Conservation (phyloP, 2,113 vertebrate genomes). For the Mastomys natalensis region DNA sequence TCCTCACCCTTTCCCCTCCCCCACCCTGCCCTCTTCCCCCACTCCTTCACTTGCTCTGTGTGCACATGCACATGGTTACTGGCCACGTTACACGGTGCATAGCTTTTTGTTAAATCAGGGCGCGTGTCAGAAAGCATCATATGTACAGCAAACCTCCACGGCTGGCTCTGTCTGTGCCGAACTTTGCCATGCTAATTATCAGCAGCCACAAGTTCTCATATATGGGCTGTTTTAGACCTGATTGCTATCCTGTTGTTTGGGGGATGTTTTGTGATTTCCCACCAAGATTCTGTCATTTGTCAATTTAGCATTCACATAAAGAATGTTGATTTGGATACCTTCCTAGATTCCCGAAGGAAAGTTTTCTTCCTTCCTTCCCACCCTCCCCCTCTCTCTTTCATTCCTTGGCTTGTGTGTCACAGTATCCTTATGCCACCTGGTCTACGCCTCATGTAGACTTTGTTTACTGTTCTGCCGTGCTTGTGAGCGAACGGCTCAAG, state of each 20-base stretch:
- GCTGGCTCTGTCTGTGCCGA: neutral
- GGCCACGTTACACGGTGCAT: neutral
- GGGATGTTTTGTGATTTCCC: neutral
- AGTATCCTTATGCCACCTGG: rapidly evolving
- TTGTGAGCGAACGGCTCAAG: neutral
- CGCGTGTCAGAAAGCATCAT: neutral
- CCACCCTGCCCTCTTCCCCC: neutral
- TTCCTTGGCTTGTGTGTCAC: neutral
- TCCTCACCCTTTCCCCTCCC: too few relatives aligned
- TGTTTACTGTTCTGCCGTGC: neutral
- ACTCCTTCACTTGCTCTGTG: neutral
- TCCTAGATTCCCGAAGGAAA: neutral
- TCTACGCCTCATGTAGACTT: neutral
- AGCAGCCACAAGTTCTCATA: neutral
- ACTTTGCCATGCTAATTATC: neutral
- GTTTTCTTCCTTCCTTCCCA: neutral
- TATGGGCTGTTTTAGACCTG: neutral
- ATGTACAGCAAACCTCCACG: neutral
- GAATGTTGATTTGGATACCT: neutral
- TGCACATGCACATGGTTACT: neutral
- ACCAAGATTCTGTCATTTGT: neutral
- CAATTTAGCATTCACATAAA: neutral
- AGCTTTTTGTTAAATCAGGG: neutral
- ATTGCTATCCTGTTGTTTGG: neutral
- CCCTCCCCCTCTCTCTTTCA: too few relatives aligned